A percentile compares a stretch with the other conserved stretches of the same genome.
These are phyloP conservation scores for Phacellophora camtschatica DNA, from an alignment of 30 jellyfish, hydroid and myxozoan species.

Conservation along the genomic window DNA sequence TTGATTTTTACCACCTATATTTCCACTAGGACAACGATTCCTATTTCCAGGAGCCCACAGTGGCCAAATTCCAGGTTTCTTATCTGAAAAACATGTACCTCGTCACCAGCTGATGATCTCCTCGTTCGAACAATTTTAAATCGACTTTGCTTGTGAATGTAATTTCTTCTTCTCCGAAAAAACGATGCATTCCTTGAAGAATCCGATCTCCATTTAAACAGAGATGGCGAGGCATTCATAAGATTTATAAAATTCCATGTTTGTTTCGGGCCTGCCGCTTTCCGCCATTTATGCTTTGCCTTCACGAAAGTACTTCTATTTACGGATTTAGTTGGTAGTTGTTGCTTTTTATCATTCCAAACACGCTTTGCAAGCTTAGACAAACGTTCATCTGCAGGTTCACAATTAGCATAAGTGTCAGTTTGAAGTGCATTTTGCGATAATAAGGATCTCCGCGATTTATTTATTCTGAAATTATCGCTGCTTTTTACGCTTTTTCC, in stretches of 20 bases:
- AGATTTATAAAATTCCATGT: not conserved
- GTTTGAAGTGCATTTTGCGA: no score
- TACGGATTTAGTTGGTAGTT: not conserved
- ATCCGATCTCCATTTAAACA: not conserved
- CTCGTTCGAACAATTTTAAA: not conserved
- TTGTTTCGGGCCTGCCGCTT: not conserved
- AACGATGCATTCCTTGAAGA: not conserved
- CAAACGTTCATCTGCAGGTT: not conserved
- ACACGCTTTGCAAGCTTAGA: not conserved
- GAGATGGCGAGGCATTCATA: not conserved
- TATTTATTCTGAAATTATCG: no score
- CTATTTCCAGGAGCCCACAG: no score
- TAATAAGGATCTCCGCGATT: no score
- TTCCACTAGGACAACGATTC: no score
- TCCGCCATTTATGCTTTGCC: not conserved
- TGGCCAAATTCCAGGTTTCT: no score
- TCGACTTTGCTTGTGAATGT: constrained; percentile 5
- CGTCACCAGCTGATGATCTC: not conserved
- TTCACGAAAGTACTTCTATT: not conserved
- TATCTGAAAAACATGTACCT: no score
- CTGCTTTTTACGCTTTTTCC: no score
- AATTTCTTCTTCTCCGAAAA: constrained; percentile 27
- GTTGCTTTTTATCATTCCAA: not conserved
- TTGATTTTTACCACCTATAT: no score
- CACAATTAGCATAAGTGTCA: no score